Conservation (phyloP, 2,113 vertebrate species). For the Amphiprion percula region DNA sequence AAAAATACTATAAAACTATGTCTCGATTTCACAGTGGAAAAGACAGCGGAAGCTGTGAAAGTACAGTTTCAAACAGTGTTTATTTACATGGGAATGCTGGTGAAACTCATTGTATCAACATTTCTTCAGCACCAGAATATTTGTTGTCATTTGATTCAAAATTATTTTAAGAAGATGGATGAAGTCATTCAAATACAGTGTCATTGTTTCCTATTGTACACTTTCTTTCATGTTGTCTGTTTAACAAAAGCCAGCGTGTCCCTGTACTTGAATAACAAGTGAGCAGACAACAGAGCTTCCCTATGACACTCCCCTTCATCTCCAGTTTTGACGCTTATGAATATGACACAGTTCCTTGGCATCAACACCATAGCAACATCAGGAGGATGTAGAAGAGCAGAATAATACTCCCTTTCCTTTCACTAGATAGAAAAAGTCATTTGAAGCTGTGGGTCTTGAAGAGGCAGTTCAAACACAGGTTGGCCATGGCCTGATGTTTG, state of each 20-base stretch:
- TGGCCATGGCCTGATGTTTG: slow-evolving; percentile 72
- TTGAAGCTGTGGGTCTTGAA: slow-evolving; percentile 78
- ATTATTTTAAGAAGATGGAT: background rate
- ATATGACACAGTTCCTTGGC: slow-evolving; percentile 58
- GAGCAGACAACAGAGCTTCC: slow-evolving; percentile 25
- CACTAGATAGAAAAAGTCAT: slow-evolving; percentile 63
- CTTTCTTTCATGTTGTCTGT: background rate
- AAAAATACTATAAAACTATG: too few species aligned
- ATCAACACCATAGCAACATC: slow-evolving; percentile 48
- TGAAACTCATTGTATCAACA: background rate
- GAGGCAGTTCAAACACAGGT: slow-evolving; percentile 76
- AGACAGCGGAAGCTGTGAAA: too few species aligned
- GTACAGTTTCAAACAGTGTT: background rate
- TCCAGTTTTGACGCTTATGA: slow-evolving; percentile 43
- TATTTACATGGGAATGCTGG: background rate
- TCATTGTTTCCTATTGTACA: background rate
- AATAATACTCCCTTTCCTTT: slow-evolving; percentile 55
- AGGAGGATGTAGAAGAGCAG: slow-evolving; percentile 41
- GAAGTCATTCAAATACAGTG: background rate
- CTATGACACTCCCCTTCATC: slow-evolving; percentile 9
- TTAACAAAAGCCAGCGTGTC: slow-evolving; percentile 18
- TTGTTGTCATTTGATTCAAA: background rate
- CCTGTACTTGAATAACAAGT: slow-evolving; percentile 15
- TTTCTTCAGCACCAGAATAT: background rate
- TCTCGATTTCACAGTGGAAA: too few species aligned